Conservation (phyloP, 2,113 vertebrate species). For the Sterrhoptilus dennistouni region DNA sequence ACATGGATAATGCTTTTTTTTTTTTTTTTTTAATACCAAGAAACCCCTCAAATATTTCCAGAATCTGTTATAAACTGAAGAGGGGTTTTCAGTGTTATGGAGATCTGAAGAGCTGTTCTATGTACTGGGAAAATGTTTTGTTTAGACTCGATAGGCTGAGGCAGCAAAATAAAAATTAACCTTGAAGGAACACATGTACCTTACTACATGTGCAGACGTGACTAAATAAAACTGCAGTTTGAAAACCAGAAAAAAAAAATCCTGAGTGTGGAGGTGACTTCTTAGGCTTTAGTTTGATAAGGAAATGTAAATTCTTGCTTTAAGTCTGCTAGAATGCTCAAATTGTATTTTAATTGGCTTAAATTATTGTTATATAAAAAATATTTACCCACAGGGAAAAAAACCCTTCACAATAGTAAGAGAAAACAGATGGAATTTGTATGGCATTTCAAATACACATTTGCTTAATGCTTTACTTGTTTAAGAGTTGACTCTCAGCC, state of each 20-base stretch:
- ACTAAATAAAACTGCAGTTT: neutral
- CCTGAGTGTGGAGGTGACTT: neutral
- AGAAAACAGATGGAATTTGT: neutral
- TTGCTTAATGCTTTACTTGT: slow-evolving; percentile 13
- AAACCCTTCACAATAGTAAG: neutral
- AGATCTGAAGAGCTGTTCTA: neutral
- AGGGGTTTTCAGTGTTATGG: neutral
- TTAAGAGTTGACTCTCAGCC: neutral
- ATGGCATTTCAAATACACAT: slow-evolving; percentile 3
- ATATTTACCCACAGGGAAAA: neutral
- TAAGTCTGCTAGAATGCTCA: neutral
- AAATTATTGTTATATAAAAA: neutral
- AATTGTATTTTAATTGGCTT: neutral
- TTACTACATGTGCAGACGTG: neutral
- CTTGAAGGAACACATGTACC: neutral
- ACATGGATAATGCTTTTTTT: too few relatives aligned
- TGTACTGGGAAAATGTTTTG: neutral
- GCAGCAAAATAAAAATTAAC: neutral
- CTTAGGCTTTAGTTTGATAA: neutral
- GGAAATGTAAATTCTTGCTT: neutral
- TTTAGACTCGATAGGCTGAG: neutral
- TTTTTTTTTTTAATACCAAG: neutral
- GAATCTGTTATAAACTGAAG: neutral
- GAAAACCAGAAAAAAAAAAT: neutral
- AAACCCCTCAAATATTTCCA: neutral